Evolutionary conservation across 2,113 vertebrate genomes (phyloP).

Genomic region (Ictalurus punctatus): DNA sequence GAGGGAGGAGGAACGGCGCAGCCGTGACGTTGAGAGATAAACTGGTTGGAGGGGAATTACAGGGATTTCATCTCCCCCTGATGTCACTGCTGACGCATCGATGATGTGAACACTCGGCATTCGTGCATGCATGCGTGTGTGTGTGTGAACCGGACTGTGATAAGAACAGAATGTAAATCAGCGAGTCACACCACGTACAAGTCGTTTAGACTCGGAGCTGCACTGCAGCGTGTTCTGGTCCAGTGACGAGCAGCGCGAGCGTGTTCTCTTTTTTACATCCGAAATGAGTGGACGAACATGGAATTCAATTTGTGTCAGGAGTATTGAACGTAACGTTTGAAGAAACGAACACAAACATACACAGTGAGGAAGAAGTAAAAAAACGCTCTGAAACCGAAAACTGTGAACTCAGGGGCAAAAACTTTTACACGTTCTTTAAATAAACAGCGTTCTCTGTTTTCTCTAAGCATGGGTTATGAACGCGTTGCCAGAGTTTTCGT

Average conservation of each 20-base stretch:
- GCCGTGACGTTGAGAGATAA: constrained; percentile 40
- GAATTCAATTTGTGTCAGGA: too few relatives aligned
- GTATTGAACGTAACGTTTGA: too few relatives aligned
- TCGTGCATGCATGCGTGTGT: not conserved
- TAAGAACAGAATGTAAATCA: constrained; percentile 36
- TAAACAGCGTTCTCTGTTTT: too few relatives aligned
- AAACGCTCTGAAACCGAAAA: too few relatives aligned
- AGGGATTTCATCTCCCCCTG: constrained; percentile 34
- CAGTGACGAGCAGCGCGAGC: not conserved
- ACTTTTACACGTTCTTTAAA: too few relatives aligned
- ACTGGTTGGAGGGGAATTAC: constrained; percentile 12
- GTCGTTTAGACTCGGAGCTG: not conserved
- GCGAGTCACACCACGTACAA: not conserved
- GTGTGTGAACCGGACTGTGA: not conserved
- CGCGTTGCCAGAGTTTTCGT: too few relatives aligned
- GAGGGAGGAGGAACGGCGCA: constrained; percentile 17
- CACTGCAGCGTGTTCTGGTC: not conserved
- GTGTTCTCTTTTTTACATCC: not conserved
- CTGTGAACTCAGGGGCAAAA: too few relatives aligned
- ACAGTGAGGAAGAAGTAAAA: too few relatives aligned
- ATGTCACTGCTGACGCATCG: not conserved
- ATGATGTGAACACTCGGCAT: not conserved
- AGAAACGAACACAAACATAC: too few relatives aligned
- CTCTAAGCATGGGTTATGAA: too few relatives aligned
- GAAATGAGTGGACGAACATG: not conserved